Percentiles rank a stretch among this genome's conserved stretches.
Conservation (phyloP, 2,888 invertebrate species). For the Yponomeuta malinellus region DNA sequence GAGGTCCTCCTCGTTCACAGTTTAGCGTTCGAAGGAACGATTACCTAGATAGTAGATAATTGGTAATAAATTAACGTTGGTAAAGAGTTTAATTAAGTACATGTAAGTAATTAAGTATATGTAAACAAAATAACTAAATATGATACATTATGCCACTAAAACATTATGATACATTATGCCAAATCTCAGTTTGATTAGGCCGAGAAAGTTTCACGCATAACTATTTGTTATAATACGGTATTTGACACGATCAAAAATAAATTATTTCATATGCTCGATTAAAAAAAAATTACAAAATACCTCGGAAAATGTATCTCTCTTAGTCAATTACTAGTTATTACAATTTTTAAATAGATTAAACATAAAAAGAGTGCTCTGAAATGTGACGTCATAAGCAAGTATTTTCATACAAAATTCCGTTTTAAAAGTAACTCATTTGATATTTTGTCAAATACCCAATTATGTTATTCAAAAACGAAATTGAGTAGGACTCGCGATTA, state of each 20-base stretch:
- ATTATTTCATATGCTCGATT: no score
- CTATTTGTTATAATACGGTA: background rate
- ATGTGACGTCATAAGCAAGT: no score
- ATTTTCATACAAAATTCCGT: no score
- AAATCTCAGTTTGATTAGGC: background rate
- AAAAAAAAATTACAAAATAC: no score
- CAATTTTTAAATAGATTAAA: no score
- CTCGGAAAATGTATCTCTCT: no score
- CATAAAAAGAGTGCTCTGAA: no score
- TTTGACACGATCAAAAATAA: no score
- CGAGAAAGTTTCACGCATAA: background rate
- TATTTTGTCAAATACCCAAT: no score
- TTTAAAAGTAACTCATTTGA: no score
- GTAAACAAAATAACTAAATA: background rate
- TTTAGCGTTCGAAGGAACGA: conserved; percentile 33
- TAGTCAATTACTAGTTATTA: no score
- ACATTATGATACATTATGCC: background rate
- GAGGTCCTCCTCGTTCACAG: conserved; percentile 33
- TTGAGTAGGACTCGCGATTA: conserved; percentile 20
- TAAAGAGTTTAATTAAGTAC: background rate
- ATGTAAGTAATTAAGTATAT: background rate
- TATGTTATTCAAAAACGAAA: conserved; percentile 11
- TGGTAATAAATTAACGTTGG: background rate
- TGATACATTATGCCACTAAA: no score
- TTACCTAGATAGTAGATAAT: conserved; percentile 19